Evolutionary conservation across 2,113 vertebrate species (phyloP), one percentile per base, ranked within the genome.

Genomic region (Takifugu flavidus): DNA sequence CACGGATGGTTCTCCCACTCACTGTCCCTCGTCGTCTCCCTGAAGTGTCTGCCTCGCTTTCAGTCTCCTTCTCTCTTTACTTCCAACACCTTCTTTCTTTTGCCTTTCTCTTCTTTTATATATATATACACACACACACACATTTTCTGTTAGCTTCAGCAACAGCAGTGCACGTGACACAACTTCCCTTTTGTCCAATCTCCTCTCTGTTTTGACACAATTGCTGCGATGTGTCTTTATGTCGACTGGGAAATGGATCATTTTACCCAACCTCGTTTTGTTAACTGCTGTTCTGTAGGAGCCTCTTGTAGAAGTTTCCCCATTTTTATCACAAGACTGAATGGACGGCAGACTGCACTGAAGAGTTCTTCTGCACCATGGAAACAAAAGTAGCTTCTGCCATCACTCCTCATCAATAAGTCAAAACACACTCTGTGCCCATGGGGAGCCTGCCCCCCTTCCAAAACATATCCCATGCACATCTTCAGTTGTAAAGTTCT

Each of bases 251-350:
- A 74, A 74, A 68, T 13, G 43, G 69, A 64, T 65, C 31, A 70
- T 66, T 75, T 78, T 65, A 70, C 55, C 47, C 67, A 45, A 53
- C 31, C 54, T 43, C 15, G 25, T 70, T 74, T 45, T 75, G 64
- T 73, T 70, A 79, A 71, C 83, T 75, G 61, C 73, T 74, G 60
- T 62, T 55, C 56, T 47, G 52, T 62, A 46, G 25, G 73, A 72
- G 53, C 59, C 54, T 4, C 43, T 68, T 49, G 15, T 72, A 62
- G 64, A 54, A 5, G 26, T 44, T 49, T 67, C 51, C 65, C 10
- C 54, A 10, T 72, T 72, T 72, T 70, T 65, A 76, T 76, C 67
- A 69, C 58, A 66, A 59, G 62, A 62, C 47, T 72, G 74, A 82
- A 62, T 20, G 77, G 62, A 60, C 51, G 3, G 1, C 8, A 39